These are phyloP conservation scores for Lasiurus cinereus DNA, from an alignment of 2,113 vertebrate genomes.

Conservation along the genomic window DNA sequence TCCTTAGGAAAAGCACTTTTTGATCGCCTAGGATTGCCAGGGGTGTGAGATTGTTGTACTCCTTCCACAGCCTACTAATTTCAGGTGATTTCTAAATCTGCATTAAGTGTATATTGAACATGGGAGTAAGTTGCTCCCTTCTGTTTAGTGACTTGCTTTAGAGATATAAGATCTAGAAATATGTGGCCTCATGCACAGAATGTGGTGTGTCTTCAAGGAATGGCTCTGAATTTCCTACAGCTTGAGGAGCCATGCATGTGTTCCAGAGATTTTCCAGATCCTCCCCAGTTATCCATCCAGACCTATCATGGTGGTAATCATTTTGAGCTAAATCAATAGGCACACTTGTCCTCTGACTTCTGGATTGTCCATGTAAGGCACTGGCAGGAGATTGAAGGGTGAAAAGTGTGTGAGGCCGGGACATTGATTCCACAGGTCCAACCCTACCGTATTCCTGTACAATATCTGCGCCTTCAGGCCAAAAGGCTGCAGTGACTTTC, in stretches of 20 bases:
- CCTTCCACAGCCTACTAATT: not conserved
- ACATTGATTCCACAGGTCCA: not conserved
- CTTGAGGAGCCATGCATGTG: not conserved
- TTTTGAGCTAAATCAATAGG: not conserved
- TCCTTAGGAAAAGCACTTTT: not conserved
- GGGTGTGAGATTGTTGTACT: not conserved
- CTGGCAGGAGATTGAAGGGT: not conserved
- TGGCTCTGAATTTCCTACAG: not conserved
- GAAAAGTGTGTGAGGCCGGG: not conserved
- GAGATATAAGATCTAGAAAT: not conserved
- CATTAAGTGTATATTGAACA: not conserved
- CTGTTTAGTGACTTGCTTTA: not conserved
- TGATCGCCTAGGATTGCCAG: not conserved
- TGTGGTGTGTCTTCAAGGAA: not conserved
- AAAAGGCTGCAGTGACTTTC: not conserved
- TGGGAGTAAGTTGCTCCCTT: not conserved
- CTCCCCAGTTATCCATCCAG: not conserved
- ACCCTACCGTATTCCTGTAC: not conserved
- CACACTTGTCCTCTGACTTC: not conserved
- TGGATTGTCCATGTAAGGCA: not conserved
- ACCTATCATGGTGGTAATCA: not conserved
- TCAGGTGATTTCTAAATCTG: not conserved
- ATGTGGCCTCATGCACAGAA: not conserved
- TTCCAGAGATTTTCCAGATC: not conserved
- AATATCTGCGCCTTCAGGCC: not conserved